Evolutionary conservation across 2,797 vertebrate species (phyloP).

Genomic region (Takifugu ocellatus): DNA sequence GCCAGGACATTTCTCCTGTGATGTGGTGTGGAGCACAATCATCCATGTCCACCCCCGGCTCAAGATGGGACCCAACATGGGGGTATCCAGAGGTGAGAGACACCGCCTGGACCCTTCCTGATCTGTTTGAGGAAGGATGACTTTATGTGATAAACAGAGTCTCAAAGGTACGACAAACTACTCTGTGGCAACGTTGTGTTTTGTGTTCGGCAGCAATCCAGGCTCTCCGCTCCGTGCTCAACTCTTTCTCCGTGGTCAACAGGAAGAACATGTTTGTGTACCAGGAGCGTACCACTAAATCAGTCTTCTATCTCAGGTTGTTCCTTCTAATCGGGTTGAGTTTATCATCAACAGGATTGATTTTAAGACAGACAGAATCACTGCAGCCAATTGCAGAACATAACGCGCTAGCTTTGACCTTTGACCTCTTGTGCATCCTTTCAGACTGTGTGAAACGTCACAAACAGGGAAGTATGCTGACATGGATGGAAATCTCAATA

Average conservation of each 20-base stretch:
- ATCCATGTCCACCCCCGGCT: slow-evolving; percentile 96
- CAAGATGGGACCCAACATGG: slow-evolving; percentile 98
- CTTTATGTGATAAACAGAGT: too few relatives aligned
- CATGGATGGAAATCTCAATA: slow-evolving; percentile 67
- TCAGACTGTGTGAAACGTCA: slow-evolving; percentile 90
- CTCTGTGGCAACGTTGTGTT: not conserved
- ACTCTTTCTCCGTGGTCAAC: slow-evolving; percentile 95
- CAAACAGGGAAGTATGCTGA: slow-evolving; percentile 84
- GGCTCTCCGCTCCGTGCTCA: slow-evolving; percentile 92
- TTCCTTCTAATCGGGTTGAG: too few relatives aligned
- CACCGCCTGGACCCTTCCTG: not conserved
- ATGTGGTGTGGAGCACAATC: slow-evolving; percentile 91
- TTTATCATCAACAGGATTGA: too few relatives aligned
- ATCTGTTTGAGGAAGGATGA: too few relatives aligned
- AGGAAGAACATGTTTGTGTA: slow-evolving; percentile 99
- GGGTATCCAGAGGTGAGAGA: slow-evolving; percentile 77
- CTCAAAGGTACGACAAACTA: too few relatives aligned
- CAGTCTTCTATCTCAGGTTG: slow-evolving; percentile 97
- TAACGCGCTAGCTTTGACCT: not conserved
- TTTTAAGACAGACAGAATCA: too few relatives aligned
- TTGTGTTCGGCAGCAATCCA: slow-evolving; percentile 82
- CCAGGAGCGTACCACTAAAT: slow-evolving; percentile 94
- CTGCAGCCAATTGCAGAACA: too few relatives aligned
- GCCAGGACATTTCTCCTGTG: slow-evolving; percentile 94
- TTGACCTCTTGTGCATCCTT: not conserved